Conservation (phyloP, 2,113 vertebrate genomes). For the Nematolebias whitei region DNA sequence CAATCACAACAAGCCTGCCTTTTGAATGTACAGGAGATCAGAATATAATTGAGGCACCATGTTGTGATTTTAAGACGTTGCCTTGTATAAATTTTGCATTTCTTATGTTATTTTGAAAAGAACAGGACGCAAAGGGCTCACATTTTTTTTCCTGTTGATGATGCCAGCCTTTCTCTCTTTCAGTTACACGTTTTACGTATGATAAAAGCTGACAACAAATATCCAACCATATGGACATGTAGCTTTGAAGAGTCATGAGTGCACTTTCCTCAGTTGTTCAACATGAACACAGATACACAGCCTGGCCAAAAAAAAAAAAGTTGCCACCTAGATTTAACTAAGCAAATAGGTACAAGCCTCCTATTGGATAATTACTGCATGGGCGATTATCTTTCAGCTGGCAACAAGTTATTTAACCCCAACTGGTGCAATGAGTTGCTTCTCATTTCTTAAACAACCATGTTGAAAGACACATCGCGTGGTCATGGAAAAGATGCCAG, state of each 20-base stretch:
- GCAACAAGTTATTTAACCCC: no score
- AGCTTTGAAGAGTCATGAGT: conserved; percentile 33
- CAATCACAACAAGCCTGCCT: conserved; percentile 71
- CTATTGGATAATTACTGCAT: no score
- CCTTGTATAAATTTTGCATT: conserved; percentile 62
- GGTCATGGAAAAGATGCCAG: no score
- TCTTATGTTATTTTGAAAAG: conserved; percentile 63
- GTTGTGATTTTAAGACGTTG: conserved; percentile 61
- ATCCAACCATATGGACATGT: conserved; percentile 19
- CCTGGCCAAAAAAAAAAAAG: no score
- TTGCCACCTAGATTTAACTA: no score
- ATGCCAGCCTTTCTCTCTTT: conserved; percentile 11
- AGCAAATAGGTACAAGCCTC: no score
- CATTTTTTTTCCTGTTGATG: conserved; percentile 32
- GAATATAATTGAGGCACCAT: conserved; percentile 59
- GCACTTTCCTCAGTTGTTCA: conserved; percentile 8
- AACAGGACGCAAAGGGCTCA: conserved; percentile 32
- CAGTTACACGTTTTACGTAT: conserved; percentile 17
- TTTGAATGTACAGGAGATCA: conserved; percentile 69
- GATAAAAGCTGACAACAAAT: conserved; percentile 41
- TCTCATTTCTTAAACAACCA: no score
- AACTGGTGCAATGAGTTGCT: no score
- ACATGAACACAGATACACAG: conserved; percentile 25
- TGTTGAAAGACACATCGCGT: no score
- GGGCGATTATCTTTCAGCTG: no score